Percentiles rank a stretch among this genome's conserved stretches.
Conservation (phyloP, 2,113 vertebrate species). For the cattle (Bos taurus) region DNA sequence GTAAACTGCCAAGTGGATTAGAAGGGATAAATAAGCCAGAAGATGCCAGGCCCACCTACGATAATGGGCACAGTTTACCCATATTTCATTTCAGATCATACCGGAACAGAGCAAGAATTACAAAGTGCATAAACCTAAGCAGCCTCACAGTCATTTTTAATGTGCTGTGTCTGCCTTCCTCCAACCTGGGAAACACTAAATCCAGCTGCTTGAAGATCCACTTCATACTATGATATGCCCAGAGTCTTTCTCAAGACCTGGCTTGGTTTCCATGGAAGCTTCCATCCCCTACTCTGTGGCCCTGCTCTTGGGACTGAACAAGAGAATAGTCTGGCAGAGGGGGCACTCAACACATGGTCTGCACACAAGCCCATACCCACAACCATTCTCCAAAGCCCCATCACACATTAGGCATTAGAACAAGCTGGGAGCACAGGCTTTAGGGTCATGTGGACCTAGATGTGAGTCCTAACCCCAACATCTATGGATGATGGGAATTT, state of each 20-base stretch:
- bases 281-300: not conserved
- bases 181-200: not conserved
- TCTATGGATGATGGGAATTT: not conserved
- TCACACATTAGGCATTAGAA: not conserved
- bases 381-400: not conserved
- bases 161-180: not conserved
- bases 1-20: slow-evolving; percentile 41
- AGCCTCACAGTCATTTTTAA: not conserved
- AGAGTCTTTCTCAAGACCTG: slow-evolving; percentile 13
- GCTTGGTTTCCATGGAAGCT: not conserved
- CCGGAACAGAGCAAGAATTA: not conserved
- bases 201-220: not conserved
- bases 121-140: not conserved
- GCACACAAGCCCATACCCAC: not conserved
- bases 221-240: not conserved
- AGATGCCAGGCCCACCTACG: not conserved
- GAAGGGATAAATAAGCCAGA: slow-evolving; percentile 4
- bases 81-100: slow-evolving; percentile 40
- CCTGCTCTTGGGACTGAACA: not conserved
- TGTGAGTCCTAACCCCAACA: not conserved
- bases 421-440: not conserved
- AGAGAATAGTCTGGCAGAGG: not conserved
- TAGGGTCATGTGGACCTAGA: not conserved
- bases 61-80: not conserved
- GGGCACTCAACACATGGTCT: rapidly evolving